Conservation (phyloP, 2,797 vertebrate genomes). For the Chelon labrosus region DNA sequence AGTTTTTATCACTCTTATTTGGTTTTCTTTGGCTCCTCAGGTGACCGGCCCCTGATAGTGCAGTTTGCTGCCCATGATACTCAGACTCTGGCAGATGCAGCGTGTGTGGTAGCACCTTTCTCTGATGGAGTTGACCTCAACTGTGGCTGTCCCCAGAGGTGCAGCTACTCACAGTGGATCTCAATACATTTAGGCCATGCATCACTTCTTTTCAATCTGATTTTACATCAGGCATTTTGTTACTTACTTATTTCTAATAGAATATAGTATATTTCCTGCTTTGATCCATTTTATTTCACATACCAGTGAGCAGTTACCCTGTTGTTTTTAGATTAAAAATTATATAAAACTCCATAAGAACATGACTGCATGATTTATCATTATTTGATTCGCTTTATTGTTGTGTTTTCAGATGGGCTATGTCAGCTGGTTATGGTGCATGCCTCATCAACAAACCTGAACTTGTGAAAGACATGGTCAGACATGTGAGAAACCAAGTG, state of each 20-base stretch:
- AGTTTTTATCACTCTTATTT: neutral
- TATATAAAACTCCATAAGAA: neutral
- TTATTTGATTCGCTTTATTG: constrained; percentile 9
- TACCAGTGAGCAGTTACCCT: neutral
- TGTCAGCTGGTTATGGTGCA: constrained; percentile 95
- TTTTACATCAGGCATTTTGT: neutral
- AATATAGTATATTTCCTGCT: neutral
- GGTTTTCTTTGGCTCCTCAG: constrained; percentile 68
- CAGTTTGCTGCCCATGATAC: constrained; percentile 97
- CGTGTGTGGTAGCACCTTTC: constrained; percentile 89
- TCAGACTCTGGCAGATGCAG: constrained; percentile 92
- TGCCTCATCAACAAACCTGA: constrained; percentile 98
- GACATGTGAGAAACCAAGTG: constrained; percentile 91
- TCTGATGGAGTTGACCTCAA: constrained; percentile 97
- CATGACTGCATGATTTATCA: neutral
- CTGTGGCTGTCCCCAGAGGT: constrained; percentile 99
- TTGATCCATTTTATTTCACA: neutral
- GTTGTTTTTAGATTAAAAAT: neutral
- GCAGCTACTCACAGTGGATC: constrained; percentile 40
- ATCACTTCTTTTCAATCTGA: neutral
- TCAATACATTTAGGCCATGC: neutral
- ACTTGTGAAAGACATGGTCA: constrained; percentile 94
- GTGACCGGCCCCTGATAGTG: constrained; percentile 93
- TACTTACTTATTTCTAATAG: neutral
- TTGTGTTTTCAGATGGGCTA: constrained; percentile 91